Evolutionary conservation across 1,140 invertebrate species (phyloP).

Genomic region (Berghia stephanieae): DNA sequence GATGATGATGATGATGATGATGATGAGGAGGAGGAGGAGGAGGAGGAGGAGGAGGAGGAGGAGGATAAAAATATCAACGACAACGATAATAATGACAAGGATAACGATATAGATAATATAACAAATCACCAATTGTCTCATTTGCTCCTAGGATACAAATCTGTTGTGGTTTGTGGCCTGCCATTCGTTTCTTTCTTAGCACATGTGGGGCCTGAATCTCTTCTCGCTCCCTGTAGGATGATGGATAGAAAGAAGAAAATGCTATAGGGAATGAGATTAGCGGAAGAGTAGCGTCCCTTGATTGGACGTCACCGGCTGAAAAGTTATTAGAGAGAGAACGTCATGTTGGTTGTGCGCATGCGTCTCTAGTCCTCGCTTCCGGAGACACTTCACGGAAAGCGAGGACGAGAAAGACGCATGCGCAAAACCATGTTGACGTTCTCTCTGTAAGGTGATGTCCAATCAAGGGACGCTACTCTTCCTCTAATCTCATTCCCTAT

Average conservation of each 20-base stretch:
- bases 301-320: neutral
- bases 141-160: constrained; percentile 32
- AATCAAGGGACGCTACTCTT: no score
- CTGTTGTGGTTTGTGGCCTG: constrained; percentile 24
- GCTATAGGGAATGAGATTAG: neutral
- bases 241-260: neutral
- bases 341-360: no score
- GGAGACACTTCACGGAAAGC: no score
- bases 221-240: neutral
- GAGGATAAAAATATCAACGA: no score
- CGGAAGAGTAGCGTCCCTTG: neutral
- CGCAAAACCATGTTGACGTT: no score
- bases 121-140: constrained; percentile 25
- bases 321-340: no score
- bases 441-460: no score
- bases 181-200: constrained; percentile 12
- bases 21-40: no score
- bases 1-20: neutral
- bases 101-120: neutral
- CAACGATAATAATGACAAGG: neutral
- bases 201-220: constrained; percentile 17
- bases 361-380: no score
- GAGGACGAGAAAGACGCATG: no score
- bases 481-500: no score
- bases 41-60: no score